Evolutionary conservation across 2,113 vertebrate species (phyloP).

Genomic region (Podarcis cretensis): DNA sequence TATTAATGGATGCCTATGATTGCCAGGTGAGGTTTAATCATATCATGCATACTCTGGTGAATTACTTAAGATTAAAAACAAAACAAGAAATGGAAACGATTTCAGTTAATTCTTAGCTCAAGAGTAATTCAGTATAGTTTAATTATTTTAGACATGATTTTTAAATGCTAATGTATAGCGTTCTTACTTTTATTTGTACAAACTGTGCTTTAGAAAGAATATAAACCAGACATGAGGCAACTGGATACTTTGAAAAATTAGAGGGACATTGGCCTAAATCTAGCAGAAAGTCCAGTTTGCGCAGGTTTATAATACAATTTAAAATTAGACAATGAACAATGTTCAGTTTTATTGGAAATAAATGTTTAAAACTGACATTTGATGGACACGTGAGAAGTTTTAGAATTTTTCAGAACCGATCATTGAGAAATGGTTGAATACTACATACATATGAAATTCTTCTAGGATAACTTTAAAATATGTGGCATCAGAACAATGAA

Average conservation of each 20-base stretch:
- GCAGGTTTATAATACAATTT: neutral
- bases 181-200: neutral
- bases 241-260: neutral
- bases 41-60: neutral
- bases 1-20: slow-evolving; percentile 61
- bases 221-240: neutral
- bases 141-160: neutral
- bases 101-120: slow-evolving; percentile 23
- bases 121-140: neutral
- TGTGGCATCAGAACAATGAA: too few relatives aligned
- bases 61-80: slow-evolving; percentile 24
- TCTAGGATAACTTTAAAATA: too few relatives aligned
- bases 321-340: neutral
- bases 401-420: too few relatives aligned
- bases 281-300: neutral
- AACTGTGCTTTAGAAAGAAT: neutral
- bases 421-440: too few relatives aligned
- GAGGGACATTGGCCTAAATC: neutral
- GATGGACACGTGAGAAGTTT: too few relatives aligned
- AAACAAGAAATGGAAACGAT: slow-evolving; percentile 30
- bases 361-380: neutral
- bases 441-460: too few relatives aligned
- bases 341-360: neutral
- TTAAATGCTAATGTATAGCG: neutral
- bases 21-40: slow-evolving; percentile 46